Evolutionary conservation across 2,113 vertebrate species (phyloP), one percentile per base, ranked within the genome.

Genomic region (Zosterops borbonicus): DNA sequence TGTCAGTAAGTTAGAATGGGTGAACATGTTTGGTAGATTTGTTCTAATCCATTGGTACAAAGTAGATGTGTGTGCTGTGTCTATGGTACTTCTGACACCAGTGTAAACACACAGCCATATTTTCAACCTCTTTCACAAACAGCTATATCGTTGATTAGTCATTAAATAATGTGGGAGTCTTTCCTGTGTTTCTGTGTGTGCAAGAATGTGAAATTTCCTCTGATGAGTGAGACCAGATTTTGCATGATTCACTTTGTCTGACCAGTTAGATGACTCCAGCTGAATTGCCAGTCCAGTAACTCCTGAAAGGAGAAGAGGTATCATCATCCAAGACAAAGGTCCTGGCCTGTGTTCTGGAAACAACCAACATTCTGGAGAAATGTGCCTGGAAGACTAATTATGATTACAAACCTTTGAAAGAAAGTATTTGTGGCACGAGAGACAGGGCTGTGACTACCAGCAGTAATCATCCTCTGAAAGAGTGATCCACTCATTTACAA

Each of bases 191-290:
- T 21, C 25, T 89, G 2, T 63, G 39, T 81, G 16, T 67, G 15
- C 28, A 84, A 79, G 87, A 94, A 95, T 88, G 70, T 87, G 82
- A 83, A 91, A 64, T 86, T 63, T 91, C 20, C 41, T 87, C 60
- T 88, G 1, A 1, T 80, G 64, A 88, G 44, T 95, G 88, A 92
- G 82, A 78, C 23, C 47, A 90, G 39, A 68, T 47, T 74, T 88
- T 59, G 41, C 13, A 86, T 91, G 79, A 91, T 74, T 95, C 74
- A 87, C 24, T 90, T 92, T 7, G 10, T 82, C 75, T 91, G 71
- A 94, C 71, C 47, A 64, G 64, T 75, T 73, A 77, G 70, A 50
- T 55, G 70, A 67, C 16, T 82, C 0, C 2, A 63, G 50, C 27
- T 83, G 55, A 80, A 77, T 29, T 52, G 47, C 71, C 35, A 62